A percentile compares a stretch with the other conserved stretches of the same genome.
Conservation (phyloP, 2,797 vertebrate genomes). For the Chelonia mydas region DNA sequence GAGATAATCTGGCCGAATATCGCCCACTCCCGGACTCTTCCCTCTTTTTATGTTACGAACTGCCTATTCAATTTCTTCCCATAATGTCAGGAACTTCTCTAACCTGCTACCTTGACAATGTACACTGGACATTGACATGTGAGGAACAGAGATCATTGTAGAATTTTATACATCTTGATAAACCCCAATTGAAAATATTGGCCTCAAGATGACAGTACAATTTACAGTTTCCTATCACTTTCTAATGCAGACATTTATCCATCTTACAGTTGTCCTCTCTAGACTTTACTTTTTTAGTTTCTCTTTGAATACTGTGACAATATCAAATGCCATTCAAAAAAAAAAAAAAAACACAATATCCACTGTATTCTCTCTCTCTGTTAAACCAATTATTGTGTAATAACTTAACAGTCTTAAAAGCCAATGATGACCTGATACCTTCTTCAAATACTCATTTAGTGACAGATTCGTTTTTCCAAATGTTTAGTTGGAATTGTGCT, state of each 20-base stretch:
- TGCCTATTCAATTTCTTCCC: too few relatives aligned
- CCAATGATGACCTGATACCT: neutral
- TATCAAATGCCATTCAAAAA: neutral
- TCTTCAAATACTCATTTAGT: neutral
- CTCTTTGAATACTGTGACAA: neutral
- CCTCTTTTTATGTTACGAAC: too few relatives aligned
- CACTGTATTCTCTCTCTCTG: neutral
- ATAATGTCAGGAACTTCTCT: too few relatives aligned
- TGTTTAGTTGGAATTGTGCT: neutral
- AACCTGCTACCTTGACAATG: too few relatives aligned
- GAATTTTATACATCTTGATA: too few relatives aligned
- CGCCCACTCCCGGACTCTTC: too few relatives aligned
- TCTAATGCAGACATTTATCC: neutral
- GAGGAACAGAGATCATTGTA: too few relatives aligned
- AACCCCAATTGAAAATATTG: too few relatives aligned
- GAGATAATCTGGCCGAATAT: too few relatives aligned
- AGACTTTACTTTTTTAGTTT: neutral
- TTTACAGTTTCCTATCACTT: neutral
- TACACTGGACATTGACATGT: too few relatives aligned
- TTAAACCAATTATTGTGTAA: neutral
- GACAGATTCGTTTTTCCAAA: neutral
- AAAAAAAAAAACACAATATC: neutral
- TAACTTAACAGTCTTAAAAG: neutral
- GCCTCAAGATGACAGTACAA: neutral
- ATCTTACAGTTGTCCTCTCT: neutral